These are phyloP conservation scores for Cyphomyrus discorhynchus DNA, from an alignment of 2,113 vertebrate genomes.

Conservation along the genomic window DNA sequence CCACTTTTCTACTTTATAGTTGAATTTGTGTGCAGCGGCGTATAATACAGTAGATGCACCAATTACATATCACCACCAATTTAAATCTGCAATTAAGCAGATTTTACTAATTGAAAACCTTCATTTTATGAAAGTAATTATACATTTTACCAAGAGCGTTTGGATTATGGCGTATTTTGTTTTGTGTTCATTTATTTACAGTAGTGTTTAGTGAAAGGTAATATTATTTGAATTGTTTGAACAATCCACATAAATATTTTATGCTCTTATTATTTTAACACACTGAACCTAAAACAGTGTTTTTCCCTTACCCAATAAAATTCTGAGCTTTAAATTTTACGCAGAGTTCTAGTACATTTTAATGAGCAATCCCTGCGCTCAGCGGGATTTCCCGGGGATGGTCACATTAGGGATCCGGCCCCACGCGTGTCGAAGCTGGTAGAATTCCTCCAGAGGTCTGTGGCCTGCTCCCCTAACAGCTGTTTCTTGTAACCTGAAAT, in stretches of 20 bases:
- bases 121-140: not conserved
- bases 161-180: not conserved
- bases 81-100: not conserved
- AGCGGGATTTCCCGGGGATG: not conserved
- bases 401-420: not conserved
- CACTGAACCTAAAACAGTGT: not conserved
- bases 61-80: not conserved
- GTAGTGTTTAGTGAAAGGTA: not conserved
- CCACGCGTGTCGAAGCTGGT: conserved; percentile 22
- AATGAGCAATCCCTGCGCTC: not conserved
- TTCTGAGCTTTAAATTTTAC: not conserved
- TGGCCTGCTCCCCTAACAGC: conserved; percentile 54
- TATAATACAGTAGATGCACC: not conserved
- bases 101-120: not conserved
- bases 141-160: not conserved
- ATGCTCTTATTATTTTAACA: not conserved
- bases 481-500: conserved; percentile 71
- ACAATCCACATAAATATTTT: not conserved
- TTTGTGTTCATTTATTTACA: not conserved
- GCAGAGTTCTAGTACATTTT: not conserved
- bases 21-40: not conserved
- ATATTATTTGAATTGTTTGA: not conserved
- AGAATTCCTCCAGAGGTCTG: conserved; percentile 40
- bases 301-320: not conserved
- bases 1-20: not conserved